A percentile compares a stretch with the other conserved stretches of the same genome.
Evolutionary conservation across 1,140 invertebrate genomes (phyloP).

Genomic region (Phortica variegata): DNA sequence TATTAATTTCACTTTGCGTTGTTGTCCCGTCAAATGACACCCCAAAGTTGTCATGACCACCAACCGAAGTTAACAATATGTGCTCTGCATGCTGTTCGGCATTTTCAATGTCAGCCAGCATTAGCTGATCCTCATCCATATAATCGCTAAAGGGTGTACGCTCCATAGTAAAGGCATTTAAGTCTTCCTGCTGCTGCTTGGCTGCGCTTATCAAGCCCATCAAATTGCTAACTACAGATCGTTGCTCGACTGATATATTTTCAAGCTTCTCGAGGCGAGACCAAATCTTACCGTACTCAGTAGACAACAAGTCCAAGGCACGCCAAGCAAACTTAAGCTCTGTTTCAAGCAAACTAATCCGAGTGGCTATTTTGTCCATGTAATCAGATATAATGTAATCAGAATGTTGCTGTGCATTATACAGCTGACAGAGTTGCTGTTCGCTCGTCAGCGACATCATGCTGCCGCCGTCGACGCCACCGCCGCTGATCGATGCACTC

Average conservation of each 20-base stretch:
- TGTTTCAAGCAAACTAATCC: conserved; percentile 82
- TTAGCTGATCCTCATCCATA: conserved; percentile 12
- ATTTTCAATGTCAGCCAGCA: conserved; percentile 12
- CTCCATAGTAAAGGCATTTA: background rate
- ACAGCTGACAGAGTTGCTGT: conserved; percentile 41
- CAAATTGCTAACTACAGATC: conserved; percentile 85
- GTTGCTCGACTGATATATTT: conserved; percentile 83
- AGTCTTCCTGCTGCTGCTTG: conserved; percentile 18
- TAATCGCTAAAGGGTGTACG: conserved; percentile 4
- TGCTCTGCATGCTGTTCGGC: background rate
- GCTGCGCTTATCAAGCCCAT: conserved; percentile 70
- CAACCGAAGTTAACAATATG: conserved; percentile 15
- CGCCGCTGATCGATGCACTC: too few relatives aligned
- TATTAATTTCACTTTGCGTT: conserved; percentile 13
- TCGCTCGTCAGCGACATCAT: conserved; percentile 43
- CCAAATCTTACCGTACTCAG: conserved; percentile 94
- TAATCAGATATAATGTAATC: conserved; percentile 80
- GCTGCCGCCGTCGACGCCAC: conserved; percentile 13
- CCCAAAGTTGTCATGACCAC: conserved; percentile 1
- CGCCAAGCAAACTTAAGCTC: conserved; percentile 90
- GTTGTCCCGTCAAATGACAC: background rate
- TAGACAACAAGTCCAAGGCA: conserved; percentile 83
- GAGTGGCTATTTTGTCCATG: conserved; percentile 84
- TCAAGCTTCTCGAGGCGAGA: conserved; percentile 89
- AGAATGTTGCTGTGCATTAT: conserved; percentile 49